Evolutionary conservation across 2,797 vertebrate genomes (phyloP), one percentile per base, ranked within the genome.

Genomic region (Columba guinea): DNA sequence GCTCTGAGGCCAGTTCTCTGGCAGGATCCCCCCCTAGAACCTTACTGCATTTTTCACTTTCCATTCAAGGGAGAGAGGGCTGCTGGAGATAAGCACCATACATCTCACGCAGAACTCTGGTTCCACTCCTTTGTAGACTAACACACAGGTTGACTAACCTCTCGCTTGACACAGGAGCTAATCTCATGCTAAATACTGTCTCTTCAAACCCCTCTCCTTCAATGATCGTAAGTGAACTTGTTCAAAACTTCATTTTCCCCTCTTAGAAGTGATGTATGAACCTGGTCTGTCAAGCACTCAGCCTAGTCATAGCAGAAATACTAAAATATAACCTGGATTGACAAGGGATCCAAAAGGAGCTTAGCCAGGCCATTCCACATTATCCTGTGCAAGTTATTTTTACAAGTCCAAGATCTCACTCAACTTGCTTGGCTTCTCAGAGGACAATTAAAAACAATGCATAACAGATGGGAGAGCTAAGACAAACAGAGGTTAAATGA

Each of bases 401-500:
- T 90, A 32, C 68, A 71, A 27, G 27, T 83, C 51, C n/a, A 3
- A 93, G 81, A 89, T 95, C 75, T 83, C 52, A 7, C 84, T 95
- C 86, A 60, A 52, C 91, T 94, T 91, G 68, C 75, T 89, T 83
- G 64, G 77, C 58, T 93, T 96, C 62, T 95, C 84, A 70, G 75
- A 93, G 78, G 55, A 96, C 90, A 83, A 96, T 93, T 94, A 92
- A 94, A 89, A 96, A 20, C 96, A 95, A 89, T 75, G 71, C 0
- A 0, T 53, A 94, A 95, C 95, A 97, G 96, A 96, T 93, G 96
- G 92, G 70, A 85, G 62, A 91, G 21, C 70, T 93, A 96, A 95
- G 92, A 90, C 93, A 95, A 94, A 96, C 82, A 96, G 82, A 63
- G 92, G 76, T 95, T 96, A 86, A 94, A 95, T 96, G 92, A 96